Evolutionary conservation across 2,113 vertebrate genomes (phyloP), one percentile per base, ranked within the genome.

Genomic region (Gopherus flavomarginatus): DNA sequence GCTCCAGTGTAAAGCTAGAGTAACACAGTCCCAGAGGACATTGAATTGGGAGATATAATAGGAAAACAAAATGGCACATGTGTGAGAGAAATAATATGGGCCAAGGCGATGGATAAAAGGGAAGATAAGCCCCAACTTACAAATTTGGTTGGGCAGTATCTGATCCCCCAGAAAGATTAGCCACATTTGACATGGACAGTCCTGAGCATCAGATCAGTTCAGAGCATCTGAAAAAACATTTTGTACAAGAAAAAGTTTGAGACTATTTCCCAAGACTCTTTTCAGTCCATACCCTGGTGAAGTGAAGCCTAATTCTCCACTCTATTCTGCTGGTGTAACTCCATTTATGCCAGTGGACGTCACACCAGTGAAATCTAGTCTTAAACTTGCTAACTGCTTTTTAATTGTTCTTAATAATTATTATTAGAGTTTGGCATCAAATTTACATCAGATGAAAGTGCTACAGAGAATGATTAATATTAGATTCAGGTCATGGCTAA

Each of bases 361-460:
- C 81, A 57, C 50, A 29, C 19, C 35, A 38, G 3, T 10, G 16
- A 80, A 79, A 57, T 83, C 57, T 75, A 85, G 50, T 11, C 38
- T 81, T 38, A 87, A 91, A 92, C 3, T 4, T 87, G 50, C 52
- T 96, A 90, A 95, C 56, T 86, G 56, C 16, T 80, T 93, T 97
- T 92, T 91, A 96, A 91, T 95, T 97, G 57, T 69, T 92, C 81
- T 62, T 96, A 91, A 93, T 82, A 82, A 75, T 38, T 57, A 3
- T 50, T 94, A 9, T 2, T 88, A 88, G 50, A 11, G 13, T 79
- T 95, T 90, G 59, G n/a, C 44, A 81, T 89, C 92, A 91, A 83
- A 93, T 87, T 81, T 92, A 44, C 3, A 0, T 69, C 56, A 85
- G 88, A 91, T 29, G 75, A 90, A 96, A 93, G 83, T 77, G 16